phyloP scores from a whole-genome alignment of 2,113 vertebrate genomes.

The Columba janthina region DNA sequence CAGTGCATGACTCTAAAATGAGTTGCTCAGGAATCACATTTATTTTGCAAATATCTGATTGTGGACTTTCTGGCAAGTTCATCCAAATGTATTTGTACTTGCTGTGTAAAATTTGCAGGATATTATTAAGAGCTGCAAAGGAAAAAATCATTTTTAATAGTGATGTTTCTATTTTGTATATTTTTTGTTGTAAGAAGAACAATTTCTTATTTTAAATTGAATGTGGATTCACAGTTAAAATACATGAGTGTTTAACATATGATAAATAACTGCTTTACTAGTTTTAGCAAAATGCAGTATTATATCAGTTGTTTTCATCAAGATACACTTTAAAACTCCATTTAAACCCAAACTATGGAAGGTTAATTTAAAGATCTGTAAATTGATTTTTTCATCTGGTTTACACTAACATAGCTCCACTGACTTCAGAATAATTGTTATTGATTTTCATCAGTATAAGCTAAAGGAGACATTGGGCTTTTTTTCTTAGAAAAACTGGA shows the following conservation, averaged over 20 bases:
- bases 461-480: not conserved
- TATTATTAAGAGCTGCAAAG: not conserved
- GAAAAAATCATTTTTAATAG: not conserved
- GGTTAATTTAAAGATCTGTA: not conserved
- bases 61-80: not conserved
- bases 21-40: conserved; percentile 14
- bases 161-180: not conserved
- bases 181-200: not conserved
- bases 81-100: not conserved
- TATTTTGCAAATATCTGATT: not conserved
- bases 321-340: not conserved
- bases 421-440: not conserved
- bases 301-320: not conserved
- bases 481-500: not conserved
- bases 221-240: not conserved
- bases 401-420: not conserved
- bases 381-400: not conserved
- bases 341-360: not conserved
- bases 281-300: not conserved
- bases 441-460: not conserved
- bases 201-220: not conserved
- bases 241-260: not conserved
- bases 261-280: not conserved
- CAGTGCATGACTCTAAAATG: not conserved
- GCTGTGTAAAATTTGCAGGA: not conserved